A percentile compares a stretch with the other conserved stretches of the same genome.
These are phyloP conservation scores for Lepeophtheirus nordmannii DNA, from an alignment of 2,888 invertebrate species.

Conservation along the genomic window DNA sequence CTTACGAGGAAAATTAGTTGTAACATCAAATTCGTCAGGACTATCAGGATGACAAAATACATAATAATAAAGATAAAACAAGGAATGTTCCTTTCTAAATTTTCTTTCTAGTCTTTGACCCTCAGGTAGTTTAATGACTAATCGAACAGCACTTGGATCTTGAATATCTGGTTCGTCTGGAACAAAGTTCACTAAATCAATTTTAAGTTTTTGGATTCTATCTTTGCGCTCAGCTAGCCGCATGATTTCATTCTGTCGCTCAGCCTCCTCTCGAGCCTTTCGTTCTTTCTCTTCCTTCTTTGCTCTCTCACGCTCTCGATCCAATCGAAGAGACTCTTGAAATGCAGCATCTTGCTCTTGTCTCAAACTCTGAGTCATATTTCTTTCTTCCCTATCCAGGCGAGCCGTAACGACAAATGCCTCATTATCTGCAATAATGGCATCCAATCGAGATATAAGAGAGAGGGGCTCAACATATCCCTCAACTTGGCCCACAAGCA, in stretches of 20 bases:
- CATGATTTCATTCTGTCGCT: conserved; percentile 34
- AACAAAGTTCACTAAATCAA: conserved; percentile 34
- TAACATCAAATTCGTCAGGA: conserved; percentile 69
- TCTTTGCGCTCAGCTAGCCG: conserved; percentile 36
- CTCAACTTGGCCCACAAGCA: conserved; percentile 70
- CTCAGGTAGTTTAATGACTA: conserved; percentile 78
- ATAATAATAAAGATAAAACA: conserved; percentile 79
- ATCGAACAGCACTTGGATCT: conserved; percentile 53
- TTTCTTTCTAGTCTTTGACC: conserved; percentile 74
- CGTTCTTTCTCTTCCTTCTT: conserved; percentile 46
- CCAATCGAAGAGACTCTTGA: conserved; percentile 70
- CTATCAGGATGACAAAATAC: conserved; percentile 81
- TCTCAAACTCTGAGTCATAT: conserved; percentile 66
- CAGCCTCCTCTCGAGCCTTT: conserved; percentile 40
- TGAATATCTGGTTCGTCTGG: conserved; percentile 49
- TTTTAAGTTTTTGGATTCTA: conserved; percentile 35
- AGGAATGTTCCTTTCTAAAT: conserved; percentile 35
- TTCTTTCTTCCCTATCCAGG: conserved; percentile 64
- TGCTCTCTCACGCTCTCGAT: conserved; percentile 79
- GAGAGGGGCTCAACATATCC: conserved; percentile 59
- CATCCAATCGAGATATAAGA: conserved; percentile 52
- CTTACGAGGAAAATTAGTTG: conserved; percentile 84
- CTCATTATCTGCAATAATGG: conserved; percentile 70
- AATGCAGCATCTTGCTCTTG: conserved; percentile 89
- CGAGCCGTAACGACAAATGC: conserved; percentile 68